A percentile compares a stretch with the other conserved stretches of the same genome.
Evolutionary conservation across 2,797 vertebrate genomes (phyloP).

Genomic region (Cottoperca gobio): DNA sequence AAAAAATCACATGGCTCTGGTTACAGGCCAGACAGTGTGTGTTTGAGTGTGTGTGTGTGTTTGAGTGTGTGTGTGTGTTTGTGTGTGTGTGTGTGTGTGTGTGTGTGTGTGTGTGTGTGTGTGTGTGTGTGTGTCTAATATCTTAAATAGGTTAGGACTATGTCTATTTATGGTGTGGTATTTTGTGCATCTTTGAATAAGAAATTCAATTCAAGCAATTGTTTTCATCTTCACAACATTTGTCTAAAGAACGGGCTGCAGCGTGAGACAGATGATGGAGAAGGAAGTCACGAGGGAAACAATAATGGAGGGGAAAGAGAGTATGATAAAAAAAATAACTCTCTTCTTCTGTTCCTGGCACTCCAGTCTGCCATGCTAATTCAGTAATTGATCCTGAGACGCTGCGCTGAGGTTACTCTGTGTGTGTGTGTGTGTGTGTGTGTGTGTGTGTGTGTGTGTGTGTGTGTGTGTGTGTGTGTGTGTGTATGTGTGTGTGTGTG

Average conservation of each 20-base stretch:
- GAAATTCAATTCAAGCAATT: not conserved
- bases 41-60: conserved; percentile 7
- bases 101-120: no score
- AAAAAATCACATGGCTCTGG: conserved; percentile 42
- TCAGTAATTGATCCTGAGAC: conserved; percentile 72
- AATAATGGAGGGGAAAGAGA: conserved; percentile 31
- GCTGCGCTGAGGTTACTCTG: conserved; percentile 32
- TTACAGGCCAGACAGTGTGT: conserved; percentile 29
- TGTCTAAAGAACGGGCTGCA: not conserved
- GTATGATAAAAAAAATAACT: conserved; percentile 45
- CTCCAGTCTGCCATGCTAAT: conserved; percentile 73
- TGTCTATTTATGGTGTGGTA: conserved; percentile 23
- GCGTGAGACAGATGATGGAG: conserved; percentile 9
- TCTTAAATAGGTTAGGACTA: no score
- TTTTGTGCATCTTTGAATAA: not conserved
- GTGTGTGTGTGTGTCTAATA: no score
- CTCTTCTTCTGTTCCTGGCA: conserved; percentile 50
- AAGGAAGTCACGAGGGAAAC: conserved; percentile 22
- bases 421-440: conserved; percentile 21
- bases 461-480: conserved; percentile 25
- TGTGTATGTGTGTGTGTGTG: conserved; percentile 24
- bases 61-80: not conserved
- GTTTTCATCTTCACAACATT: not conserved
- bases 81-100: no score
- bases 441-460: conserved; percentile 51